A percentile compares a stretch with the other conserved stretches of the same genome.
Conservation (phyloP, 2,113 vertebrate genomes). For the Gracilinanus agilis region DNA sequence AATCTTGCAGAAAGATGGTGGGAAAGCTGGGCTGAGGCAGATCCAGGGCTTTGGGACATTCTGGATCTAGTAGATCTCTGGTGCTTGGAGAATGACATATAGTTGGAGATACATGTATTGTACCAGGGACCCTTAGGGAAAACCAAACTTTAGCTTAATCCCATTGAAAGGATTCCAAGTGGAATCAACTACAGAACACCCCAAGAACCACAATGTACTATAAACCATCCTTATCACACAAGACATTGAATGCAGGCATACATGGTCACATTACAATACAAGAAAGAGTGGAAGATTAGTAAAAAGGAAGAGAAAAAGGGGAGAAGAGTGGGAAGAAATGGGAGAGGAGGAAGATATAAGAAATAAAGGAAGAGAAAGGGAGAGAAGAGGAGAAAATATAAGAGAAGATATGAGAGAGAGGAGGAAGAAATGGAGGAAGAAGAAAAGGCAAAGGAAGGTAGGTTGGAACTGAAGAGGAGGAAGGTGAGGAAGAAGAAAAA, state of each 20-base stretch:
- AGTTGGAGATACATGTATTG: neutral
- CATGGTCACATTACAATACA: conserved; percentile 48
- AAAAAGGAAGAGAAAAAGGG: conserved; percentile 33
- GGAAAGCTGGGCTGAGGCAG: neutral
- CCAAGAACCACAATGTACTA: neutral
- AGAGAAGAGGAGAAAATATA: conserved; percentile 44
- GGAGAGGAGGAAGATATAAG: neutral
- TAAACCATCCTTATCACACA: neutral
- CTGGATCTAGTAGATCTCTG: neutral
- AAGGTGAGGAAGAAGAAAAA: neutral
- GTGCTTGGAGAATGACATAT: neutral
- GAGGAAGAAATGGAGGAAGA: neutral
- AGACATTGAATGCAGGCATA: conserved; percentile 41
- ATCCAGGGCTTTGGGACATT: neutral
- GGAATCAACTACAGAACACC: neutral
- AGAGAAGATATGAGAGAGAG: conserved; percentile 31
- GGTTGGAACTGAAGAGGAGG: conserved; percentile 27
- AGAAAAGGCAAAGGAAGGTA: neutral
- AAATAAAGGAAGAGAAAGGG: conserved; percentile 34
- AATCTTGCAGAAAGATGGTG: neutral
- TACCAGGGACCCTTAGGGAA: neutral
- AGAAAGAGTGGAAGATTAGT: neutral
- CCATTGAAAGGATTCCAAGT: neutral
- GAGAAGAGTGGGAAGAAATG: neutral
- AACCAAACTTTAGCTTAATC: neutral